Base-by-base conservation (phyloP, 2,797 vertebrate genomes). In the Orestias chungarensis region DNA sequence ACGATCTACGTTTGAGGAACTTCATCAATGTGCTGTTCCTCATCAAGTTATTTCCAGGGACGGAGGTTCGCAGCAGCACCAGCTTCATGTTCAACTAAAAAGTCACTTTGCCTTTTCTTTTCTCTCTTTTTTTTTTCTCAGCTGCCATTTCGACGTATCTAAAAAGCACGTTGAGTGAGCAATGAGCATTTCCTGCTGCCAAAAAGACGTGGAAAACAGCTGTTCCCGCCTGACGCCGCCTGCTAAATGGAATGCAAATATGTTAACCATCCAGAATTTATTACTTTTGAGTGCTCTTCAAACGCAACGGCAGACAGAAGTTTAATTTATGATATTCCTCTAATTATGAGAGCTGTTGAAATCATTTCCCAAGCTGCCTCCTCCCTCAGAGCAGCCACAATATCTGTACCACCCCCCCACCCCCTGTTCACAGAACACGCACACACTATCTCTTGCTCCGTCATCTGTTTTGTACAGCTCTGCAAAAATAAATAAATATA, bases 261-360 rank as follows among this genome's bases (percentile, higher is more conserved):
- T 92, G 92, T 92, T 93, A 92, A 90, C 90, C 91, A 93, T 93
- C 90, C 91, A 92, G 91, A 91, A 93, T 91, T 91, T 91, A 94
- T 94, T 93, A 92, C 93, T 94, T 94, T 93, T 90, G 93, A 95
- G 94, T 93, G 92, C 93, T 93, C 93, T 95, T 94, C 94, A 95
- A 95, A 94, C 91, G 82, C 86, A 80, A 87, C 81, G 82, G 88
- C 89, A 92, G 89, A 93, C 93, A 93, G 89, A 93, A 94, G 93
- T 93, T 93, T 93, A 93, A 93, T 94, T 94, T 94, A 93, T 94
- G 93, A 94, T 93, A 94, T 93, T 94, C 91, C 89, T 93, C 93
- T 95, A 95, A 95, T 95, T 95, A 94, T 88, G 87, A 91, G 88
- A 92, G 92, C 93, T 94, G 93, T 94, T 92, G 92, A 94, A 94